Evolutionary conservation across 2,113 vertebrate genomes (phyloP).

Genomic region (Cavia porcellus): DNA sequence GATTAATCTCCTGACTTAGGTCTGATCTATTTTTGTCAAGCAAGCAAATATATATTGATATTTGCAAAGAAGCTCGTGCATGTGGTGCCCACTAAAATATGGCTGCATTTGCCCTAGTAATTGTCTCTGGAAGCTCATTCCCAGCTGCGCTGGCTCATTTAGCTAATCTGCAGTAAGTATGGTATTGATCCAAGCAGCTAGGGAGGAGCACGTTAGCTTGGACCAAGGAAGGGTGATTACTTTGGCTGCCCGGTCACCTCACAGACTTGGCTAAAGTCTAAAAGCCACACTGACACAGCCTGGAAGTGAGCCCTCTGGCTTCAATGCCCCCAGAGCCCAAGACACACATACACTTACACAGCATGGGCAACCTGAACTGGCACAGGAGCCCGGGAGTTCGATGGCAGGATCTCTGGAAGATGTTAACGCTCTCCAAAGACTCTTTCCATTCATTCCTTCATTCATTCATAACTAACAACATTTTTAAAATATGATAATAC

Average conservation of each 20-base stretch:
- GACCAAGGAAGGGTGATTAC: constrained; percentile 63
- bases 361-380: background rate
- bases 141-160: constrained; percentile 83
- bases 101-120: constrained; percentile 77
- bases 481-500: constrained; percentile 22
- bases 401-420: background rate
- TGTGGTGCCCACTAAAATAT: constrained; percentile 79
- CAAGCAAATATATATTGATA: constrained; percentile 82
- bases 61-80: constrained; percentile 77
- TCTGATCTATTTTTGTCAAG: constrained; percentile 82
- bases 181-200: constrained; percentile 78
- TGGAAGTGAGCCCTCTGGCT: constrained; percentile 37
- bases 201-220: constrained; percentile 65
- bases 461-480: background rate
- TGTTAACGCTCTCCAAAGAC: background rate
- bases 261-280: constrained; percentile 11
- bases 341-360: background rate
- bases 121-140: constrained; percentile 79
- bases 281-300: background rate
- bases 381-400: background rate
- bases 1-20: constrained; percentile 75
- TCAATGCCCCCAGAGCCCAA: background rate
- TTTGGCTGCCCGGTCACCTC: constrained; percentile 50
- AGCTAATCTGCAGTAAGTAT: constrained; percentile 79
- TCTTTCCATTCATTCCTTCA: background rate